Conservation (phyloP, 2,113 vertebrate species). For the Charadrius vociferus region DNA sequence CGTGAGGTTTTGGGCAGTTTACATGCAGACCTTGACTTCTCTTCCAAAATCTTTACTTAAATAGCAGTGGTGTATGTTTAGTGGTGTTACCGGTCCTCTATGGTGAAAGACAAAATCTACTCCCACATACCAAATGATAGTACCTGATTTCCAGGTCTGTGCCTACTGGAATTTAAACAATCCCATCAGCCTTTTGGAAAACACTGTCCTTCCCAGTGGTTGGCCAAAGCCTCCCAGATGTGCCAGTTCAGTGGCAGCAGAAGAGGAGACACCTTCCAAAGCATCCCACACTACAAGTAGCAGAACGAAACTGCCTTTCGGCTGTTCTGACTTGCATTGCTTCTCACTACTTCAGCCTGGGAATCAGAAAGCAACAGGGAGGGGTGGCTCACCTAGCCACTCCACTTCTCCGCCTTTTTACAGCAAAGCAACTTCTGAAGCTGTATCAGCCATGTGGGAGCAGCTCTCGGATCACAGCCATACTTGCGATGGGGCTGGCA, state of each 20-base stretch:
- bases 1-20: neutral
- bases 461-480: neutral
- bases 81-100: neutral
- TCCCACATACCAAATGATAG: neutral
- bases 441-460: neutral
- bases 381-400: neutral
- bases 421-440: neutral
- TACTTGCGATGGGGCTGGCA: neutral
- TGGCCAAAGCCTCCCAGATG: neutral
- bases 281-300: accelerated
- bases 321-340: neutral
- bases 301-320: neutral
- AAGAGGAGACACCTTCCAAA: neutral
- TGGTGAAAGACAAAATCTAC: neutral
- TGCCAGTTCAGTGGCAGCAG: accelerated
- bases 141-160: neutral
- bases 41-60: neutral
- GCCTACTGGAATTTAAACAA: neutral
- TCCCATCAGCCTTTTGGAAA: neutral
- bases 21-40: neutral
- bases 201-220: neutral
- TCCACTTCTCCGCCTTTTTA: neutral
- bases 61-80: neutral
- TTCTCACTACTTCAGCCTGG: neutral
- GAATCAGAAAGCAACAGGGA: neutral